These are phyloP conservation scores for Epicampocera succincta DNA, from an alignment of 2,888 invertebrate species.

Conservation along the genomic window DNA sequence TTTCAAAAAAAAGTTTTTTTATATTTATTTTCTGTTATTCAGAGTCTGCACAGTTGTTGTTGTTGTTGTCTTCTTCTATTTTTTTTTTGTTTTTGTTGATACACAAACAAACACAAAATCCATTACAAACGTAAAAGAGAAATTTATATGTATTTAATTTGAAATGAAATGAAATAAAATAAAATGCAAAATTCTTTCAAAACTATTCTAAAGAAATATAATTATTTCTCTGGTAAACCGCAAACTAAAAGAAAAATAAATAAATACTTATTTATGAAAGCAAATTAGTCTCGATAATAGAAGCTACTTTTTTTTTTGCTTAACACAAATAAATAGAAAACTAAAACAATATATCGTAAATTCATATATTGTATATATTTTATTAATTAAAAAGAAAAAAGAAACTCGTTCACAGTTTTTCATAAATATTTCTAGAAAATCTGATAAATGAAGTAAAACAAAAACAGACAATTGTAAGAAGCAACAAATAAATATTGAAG, in stretches of 20 bases:
- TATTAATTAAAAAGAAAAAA: too few relatives aligned
- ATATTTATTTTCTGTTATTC: background rate
- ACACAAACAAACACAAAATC: background rate
- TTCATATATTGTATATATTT: too few relatives aligned
- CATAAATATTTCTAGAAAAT: too few relatives aligned
- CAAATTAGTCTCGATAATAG: constrained; percentile 32
- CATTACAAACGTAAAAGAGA: background rate
- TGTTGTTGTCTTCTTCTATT: too few relatives aligned
- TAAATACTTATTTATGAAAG: constrained; percentile 17
- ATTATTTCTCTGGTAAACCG: constrained; percentile 58
- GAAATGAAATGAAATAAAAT: constrained; percentile 16
- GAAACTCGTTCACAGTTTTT: too few relatives aligned
- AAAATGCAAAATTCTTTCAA: constrained; percentile 25
- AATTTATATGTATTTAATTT: constrained; percentile 25
- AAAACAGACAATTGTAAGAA: too few relatives aligned
- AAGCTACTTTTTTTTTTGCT: constrained; percentile 38
- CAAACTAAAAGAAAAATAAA: constrained; percentile 21
- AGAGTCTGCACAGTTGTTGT: constrained; percentile 1
- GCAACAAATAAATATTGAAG: too few relatives aligned
- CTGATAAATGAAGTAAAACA: too few relatives aligned
- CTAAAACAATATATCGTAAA: too few relatives aligned
- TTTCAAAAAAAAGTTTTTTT: background rate
- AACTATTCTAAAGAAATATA: constrained; percentile 45
- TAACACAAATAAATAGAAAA: constrained; percentile 9
- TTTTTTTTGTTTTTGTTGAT: too few relatives aligned